phyloP scores from a whole-genome alignment of 1,140 invertebrate species.

The Plectus sambesii region DNA sequence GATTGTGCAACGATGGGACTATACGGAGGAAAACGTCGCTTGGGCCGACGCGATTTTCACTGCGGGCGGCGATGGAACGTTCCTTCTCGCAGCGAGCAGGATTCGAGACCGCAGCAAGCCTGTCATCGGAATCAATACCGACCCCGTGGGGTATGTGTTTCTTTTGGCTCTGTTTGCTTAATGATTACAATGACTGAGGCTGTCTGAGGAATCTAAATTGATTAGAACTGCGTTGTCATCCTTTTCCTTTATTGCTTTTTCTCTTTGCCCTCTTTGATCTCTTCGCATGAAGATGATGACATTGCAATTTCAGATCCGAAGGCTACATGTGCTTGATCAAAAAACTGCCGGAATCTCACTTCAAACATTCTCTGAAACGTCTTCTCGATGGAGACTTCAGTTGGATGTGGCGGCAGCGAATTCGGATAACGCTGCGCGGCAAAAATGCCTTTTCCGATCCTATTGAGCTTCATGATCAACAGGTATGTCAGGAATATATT shows the following conservation, averaged over 20 bases:
- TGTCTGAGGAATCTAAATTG: not conserved
- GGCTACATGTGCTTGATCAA: conserved; percentile 78
- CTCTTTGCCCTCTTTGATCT: conserved; percentile 1
- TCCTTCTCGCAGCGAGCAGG: conserved; percentile 78
- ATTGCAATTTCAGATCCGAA: conserved; percentile 73
- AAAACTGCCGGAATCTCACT: conserved; percentile 56
- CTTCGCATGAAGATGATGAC: too few species aligned
- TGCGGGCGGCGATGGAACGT: conserved; percentile 94
- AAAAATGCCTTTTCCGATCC: conserved; percentile 53
- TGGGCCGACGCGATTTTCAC: conserved; percentile 91
- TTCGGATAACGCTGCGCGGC: conserved; percentile 70
- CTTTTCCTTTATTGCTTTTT: not conserved
- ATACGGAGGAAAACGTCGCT: conserved; percentile 56
- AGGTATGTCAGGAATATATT: conserved; percentile 44
- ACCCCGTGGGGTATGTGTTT: conserved; percentile 58
- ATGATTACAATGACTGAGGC: conserved; percentile 3
- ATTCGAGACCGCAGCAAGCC: conserved; percentile 64
- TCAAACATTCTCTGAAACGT: conserved; percentile 59
- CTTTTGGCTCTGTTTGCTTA: not conserved
- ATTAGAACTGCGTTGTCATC: conserved; percentile 1
- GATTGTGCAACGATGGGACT: conserved; percentile 30
- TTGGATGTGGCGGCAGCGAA: conserved; percentile 71
- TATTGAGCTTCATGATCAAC: conserved; percentile 60
- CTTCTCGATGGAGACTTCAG: conserved; percentile 58
- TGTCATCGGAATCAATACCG: conserved; percentile 94